Evolutionary conservation across 2,113 vertebrate species (phyloP), one percentile per base, ranked within the genome.

Genomic region (Myotis brandtii): DNA sequence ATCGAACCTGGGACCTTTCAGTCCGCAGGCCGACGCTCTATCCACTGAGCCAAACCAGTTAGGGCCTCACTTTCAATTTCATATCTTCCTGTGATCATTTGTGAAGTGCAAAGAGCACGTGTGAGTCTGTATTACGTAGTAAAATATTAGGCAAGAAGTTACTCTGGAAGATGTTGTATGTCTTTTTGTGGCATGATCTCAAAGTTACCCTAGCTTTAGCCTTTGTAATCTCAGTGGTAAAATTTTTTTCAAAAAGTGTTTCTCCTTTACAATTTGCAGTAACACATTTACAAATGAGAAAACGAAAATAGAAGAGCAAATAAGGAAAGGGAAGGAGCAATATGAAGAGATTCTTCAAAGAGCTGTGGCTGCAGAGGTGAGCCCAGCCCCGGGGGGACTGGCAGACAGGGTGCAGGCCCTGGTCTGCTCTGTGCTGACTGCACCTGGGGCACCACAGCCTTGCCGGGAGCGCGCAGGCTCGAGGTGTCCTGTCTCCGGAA

Each of bases 321-420:
- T 99, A 79, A 98, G 98, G 48, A 98, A 98, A 95, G 98, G 93
- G 62, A 97, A 97, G 86, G 92, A 96, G 20, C 17, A 92, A 12
- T 94, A 97, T 10, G 93, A 97, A 20, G 98, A 98, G 9, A 97
- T 96, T n/a, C 94, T 86, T 76, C 97, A 97, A 34, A 99, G 99
- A 97, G 99, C 99, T 46, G 70, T 96, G 18, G 77, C 93, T 48
- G 99, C 99, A 85, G 99, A 99, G 99, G 99, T 99, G 97, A 96
- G 97, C 48, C 70, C 8, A 1, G 18, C 18, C n/a, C 4, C 10
- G 6, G n/a, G 21, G 56, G 18, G 16, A 20, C 7, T 3, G 62
- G 11, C 34, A 13, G 10, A 2, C 34, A 0, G 0, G 14, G 46
- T 20, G n/a, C 10, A 12, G 75, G 66, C 2, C 64, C 0, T 48